Base-by-base conservation (phyloP, 2,797 vertebrate genomes). In the Rhabdomys pumilio region DNA sequence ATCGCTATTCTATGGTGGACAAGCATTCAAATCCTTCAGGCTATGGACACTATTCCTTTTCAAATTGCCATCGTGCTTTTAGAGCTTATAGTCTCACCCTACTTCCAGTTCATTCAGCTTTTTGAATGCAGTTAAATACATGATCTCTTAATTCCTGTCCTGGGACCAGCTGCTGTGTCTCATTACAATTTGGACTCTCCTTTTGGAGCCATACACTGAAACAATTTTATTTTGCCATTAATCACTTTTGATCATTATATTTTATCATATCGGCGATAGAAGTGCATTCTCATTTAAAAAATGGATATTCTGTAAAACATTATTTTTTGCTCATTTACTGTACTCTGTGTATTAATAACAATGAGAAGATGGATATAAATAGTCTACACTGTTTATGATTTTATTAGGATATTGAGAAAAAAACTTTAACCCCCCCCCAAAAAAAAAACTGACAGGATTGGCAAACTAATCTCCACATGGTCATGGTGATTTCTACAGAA, bases 1-100 rank as follows among this genome's bases (percentile, higher is more conserved):
- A 22, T 7, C n/a, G 19, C 19, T 50, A 14, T 20, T 50, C 3
- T 31, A 3, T 67, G 6, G 10, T 67, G 31, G 34, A 3, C 6
- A 8, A 34, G 8, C 29, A 50, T n/a, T 85, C 19, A 24, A 14
- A 9, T 67, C 29, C 22, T 17, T 50, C 41, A 67, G 29, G 3
- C 0, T n/a, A 12, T n/a, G 6, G 29, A 20, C 1, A 1, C 6
- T 3, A 24, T 22, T 50, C 2, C 61, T 67, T 4, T 7, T 50
- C 11, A 67, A 67, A 67, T 69, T 69, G 15, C 1, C 9, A 84
- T 1, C 4, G 12, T 31, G 11, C 6, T 14, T 65, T 50, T n/a
- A 50, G 11, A 20, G 11, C 20, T 84, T 50, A 22, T 19, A 19
- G 5, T 47, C 41, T 65, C 11, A 50, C 17, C 29, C 17, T 3